These are phyloP conservation scores for Hypolimnas misippus DNA, from an alignment of 2,888 invertebrate genomes.

Conservation along the genomic window DNA sequence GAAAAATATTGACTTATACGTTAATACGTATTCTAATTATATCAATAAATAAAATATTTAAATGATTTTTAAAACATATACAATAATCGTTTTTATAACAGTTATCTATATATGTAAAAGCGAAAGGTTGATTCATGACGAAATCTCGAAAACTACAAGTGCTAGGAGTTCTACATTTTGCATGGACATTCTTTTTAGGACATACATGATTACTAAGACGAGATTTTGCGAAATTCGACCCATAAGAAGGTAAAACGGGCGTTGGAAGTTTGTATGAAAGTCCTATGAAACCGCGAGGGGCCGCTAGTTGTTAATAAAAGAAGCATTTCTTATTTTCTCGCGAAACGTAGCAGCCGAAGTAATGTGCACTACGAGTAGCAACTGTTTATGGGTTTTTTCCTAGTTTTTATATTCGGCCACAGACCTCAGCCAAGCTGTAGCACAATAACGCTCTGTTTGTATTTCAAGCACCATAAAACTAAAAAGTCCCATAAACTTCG, in stretches of 20 bases:
- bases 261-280: no score
- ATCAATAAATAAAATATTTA: conserved; percentile 2
- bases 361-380: not conserved
- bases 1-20: not conserved
- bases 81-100: no score
- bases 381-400: not conserved
- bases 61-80: not conserved
- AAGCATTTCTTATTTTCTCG: conserved; percentile 1
- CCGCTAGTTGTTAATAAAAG: no score
- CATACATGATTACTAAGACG: not conserved
- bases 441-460: conserved; percentile 17
- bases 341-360: not conserved
- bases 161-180: no score
- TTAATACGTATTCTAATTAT: no score
- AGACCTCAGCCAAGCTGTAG: conserved; percentile 9
- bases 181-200: no score
- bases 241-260: no score
- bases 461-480: conserved; percentile 31
- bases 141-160: no score
- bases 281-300: no score
- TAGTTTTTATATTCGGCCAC: conserved; percentile 1
- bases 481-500: conserved; percentile 25
- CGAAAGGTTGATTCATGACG: no score
- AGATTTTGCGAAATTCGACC: no score
- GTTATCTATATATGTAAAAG: no score